Conservation (phyloP, 2,113 vertebrate species). For the Onychostruthus taczanowskii region DNA sequence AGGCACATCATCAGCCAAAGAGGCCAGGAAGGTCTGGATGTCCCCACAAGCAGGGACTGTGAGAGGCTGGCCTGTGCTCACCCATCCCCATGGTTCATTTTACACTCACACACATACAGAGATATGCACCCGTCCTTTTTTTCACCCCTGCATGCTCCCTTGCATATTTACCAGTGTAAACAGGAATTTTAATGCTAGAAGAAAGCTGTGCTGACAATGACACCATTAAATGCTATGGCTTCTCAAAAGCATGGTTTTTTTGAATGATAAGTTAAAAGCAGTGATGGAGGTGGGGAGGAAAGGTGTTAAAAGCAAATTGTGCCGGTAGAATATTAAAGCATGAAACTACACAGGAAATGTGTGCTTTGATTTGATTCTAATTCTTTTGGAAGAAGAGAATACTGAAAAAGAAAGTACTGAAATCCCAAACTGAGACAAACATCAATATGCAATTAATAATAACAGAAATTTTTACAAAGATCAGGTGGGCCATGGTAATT, state of each 20-base stretch:
- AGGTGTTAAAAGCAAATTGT: neutral
- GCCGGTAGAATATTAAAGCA: neutral
- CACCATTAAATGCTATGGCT: neutral
- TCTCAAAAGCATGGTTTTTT: neutral
- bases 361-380: neutral
- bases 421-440: neutral
- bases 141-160: fast-evolving
- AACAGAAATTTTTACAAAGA: neutral
- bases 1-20: neutral
- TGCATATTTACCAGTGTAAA: neutral
- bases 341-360: neutral
- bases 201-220: neutral
- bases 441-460: neutral
- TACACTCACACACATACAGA: neutral
- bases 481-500: neutral
- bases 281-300: neutral
- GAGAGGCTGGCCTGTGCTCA: neutral
- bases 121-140: neutral
- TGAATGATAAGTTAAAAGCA: neutral
- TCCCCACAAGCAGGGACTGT: neutral
- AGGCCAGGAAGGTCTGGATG: neutral
- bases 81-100: neutral
- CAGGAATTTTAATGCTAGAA: neutral
- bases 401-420: neutral
- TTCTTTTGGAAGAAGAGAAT: neutral